Percentiles rank a stretch among this genome's conserved stretches.
Conservation (phyloP, 2,888 invertebrate genomes). For the Stenchaetothrips biformis region DNA sequence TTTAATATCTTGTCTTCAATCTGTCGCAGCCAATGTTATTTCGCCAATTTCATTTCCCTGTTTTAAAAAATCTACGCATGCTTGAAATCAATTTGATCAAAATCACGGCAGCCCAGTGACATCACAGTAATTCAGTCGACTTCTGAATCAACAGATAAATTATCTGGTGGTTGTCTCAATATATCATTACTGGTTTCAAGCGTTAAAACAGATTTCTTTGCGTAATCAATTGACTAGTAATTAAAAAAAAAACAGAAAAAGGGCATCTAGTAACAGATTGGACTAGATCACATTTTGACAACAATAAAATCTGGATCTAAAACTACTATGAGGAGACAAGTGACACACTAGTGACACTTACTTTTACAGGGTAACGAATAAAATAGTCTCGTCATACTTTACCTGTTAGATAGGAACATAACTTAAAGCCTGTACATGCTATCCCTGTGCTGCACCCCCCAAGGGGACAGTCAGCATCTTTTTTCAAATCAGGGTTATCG, state of each 20-base stretch:
- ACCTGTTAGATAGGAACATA: not conserved
- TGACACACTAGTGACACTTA: not conserved
- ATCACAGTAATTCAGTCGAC: too few species aligned
- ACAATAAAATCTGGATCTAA: not conserved
- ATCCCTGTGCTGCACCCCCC: not conserved
- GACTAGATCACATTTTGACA: not conserved
- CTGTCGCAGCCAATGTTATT: slow-evolving; percentile 16
- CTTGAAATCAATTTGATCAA: not conserved
- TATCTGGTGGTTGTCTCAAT: not conserved
- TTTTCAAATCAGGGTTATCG: not conserved
- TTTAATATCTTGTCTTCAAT: slow-evolving; percentile 21
- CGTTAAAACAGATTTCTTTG: not conserved
- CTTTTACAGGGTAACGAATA: slow-evolving; percentile 8
- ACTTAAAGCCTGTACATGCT: not conserved
- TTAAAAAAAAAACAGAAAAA: not conserved
- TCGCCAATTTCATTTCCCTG: not conserved
- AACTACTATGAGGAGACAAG: not conserved
- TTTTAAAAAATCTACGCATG: not conserved
- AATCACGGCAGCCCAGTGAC: too few species aligned
- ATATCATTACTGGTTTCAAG: not conserved
- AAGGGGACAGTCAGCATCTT: too few species aligned
- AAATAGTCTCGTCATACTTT: not conserved
- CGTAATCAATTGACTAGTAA: not conserved
- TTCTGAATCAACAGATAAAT: not conserved
- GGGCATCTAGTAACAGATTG: not conserved